Conservation (phyloP, 2,113 vertebrate genomes). For the Loxodonta africana region DNA sequence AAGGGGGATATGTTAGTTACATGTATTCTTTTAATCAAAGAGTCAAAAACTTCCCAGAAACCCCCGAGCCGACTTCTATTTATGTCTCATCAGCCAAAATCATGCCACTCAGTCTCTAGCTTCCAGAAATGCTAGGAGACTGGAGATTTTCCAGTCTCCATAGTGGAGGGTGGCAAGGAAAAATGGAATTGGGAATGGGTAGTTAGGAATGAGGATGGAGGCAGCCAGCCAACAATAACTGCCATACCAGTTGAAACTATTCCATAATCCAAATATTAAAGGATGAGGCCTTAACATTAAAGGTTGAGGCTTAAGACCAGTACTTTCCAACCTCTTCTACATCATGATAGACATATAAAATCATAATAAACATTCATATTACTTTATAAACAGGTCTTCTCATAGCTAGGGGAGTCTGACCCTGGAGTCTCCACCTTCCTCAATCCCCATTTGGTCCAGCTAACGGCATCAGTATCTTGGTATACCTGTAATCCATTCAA, state of each 20-base stretch:
- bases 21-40: background rate
- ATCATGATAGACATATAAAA: background rate
- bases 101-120: background rate
- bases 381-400: background rate
- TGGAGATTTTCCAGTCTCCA: background rate
- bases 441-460: background rate
- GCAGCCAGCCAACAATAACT: background rate
- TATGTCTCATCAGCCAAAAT: background rate
- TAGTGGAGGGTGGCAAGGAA: background rate
- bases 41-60: background rate
- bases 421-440: background rate
- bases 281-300: background rate
- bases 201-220: background rate
- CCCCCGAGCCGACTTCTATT: background rate
- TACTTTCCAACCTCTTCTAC: background rate
- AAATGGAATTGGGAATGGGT: background rate
- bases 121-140: background rate
- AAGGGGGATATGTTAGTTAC: background rate
- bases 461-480: background rate
- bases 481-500: background rate
- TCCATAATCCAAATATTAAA: background rate
- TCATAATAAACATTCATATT: background rate
- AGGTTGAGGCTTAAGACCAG: background rate
- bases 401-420: background rate
- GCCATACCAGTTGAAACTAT: background rate